phyloP scores from a whole-genome alignment of 1,140 invertebrate genomes.

The Neodiprion lecontei region DNA sequence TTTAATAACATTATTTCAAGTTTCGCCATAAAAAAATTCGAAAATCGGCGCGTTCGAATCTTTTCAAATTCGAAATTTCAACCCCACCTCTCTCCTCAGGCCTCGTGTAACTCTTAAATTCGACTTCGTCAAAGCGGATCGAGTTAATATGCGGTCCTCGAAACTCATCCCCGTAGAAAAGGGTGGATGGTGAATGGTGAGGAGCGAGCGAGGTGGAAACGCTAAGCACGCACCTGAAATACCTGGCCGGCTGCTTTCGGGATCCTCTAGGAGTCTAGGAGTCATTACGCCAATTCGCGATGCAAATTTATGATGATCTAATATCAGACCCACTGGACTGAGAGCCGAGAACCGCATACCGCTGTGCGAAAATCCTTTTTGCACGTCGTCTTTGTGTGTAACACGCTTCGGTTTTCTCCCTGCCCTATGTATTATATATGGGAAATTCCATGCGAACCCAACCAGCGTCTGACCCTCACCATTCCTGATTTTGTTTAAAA shows the following conservation, averaged over 20 bases:
- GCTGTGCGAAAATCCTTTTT: constrained; percentile 8
- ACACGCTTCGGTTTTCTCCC: neutral
- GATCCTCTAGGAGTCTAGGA: constrained; percentile 35
- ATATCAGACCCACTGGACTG: constrained; percentile 37
- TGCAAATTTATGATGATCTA: constrained; percentile 52
- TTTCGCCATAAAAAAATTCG: no score
- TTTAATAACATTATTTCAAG: no score
- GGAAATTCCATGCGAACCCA: no score
- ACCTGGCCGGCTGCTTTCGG: neutral
- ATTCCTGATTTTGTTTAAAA: no score
- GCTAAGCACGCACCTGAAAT: neutral
- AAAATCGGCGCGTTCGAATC: no score
- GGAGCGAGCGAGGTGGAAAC: neutral
- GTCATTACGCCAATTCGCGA: constrained; percentile 46
- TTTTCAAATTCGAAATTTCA: no score
- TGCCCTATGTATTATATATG: neutral
- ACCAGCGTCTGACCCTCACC: no score
- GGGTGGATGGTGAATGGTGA: neutral
- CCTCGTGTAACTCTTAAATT: neutral
- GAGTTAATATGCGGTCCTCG: neutral
- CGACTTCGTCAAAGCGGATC: neutral
- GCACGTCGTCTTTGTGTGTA: neutral
- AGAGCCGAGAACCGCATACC: constrained; percentile 10
- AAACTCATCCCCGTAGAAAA: neutral
- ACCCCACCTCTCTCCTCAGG: no score